Percentiles rank a stretch among this genome's conserved stretches.
Conservation (phyloP, 2,888 invertebrate species). For the Lepidocyrtinus sp. region DNA sequence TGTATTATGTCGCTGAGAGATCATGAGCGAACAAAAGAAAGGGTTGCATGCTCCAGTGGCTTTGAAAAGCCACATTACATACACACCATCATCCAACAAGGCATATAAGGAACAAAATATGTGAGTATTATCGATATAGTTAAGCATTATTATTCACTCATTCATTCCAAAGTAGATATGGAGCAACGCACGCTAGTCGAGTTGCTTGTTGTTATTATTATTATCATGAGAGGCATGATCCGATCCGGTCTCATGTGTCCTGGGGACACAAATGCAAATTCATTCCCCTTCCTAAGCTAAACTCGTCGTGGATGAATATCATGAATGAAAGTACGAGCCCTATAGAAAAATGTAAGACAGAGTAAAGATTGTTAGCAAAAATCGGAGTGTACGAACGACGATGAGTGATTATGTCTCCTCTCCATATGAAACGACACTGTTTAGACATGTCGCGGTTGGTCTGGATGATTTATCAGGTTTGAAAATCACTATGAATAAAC, state of each 20-base stretch:
- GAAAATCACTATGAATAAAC: conserved; percentile 54
- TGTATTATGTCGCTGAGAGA: conserved; percentile 53
- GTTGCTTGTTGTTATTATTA: conserved; percentile 34
- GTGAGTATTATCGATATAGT: conserved; percentile 28
- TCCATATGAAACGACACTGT: conserved; percentile 54
- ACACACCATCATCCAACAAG: conserved; percentile 56
- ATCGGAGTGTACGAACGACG: conserved; percentile 40
- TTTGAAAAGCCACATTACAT: conserved; percentile 69
- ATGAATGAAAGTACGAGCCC: not conserved
- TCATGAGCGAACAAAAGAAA: conserved; percentile 60
- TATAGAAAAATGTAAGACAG: not conserved
- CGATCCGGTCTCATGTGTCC: conserved; percentile 58
- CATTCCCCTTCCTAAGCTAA: conserved; percentile 28
- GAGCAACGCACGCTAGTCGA: conserved; percentile 2
- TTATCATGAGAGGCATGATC: conserved; percentile 53
- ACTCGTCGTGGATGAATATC: not conserved
- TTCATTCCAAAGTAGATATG: conserved; percentile 6
- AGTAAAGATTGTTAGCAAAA: conserved; percentile 39
- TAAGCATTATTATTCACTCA: conserved; percentile 49
- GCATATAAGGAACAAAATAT: conserved; percentile 28
- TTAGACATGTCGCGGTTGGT: conserved; percentile 66
- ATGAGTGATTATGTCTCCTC: conserved; percentile 58
- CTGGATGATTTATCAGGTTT: conserved; percentile 58
- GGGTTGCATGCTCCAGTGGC: conserved; percentile 69
- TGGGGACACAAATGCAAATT: conserved; percentile 61